A percentile compares a stretch with the other conserved stretches of the same genome.
Conservation (phyloP, 2,888 invertebrate species). For the Latrodectus elegans region DNA sequence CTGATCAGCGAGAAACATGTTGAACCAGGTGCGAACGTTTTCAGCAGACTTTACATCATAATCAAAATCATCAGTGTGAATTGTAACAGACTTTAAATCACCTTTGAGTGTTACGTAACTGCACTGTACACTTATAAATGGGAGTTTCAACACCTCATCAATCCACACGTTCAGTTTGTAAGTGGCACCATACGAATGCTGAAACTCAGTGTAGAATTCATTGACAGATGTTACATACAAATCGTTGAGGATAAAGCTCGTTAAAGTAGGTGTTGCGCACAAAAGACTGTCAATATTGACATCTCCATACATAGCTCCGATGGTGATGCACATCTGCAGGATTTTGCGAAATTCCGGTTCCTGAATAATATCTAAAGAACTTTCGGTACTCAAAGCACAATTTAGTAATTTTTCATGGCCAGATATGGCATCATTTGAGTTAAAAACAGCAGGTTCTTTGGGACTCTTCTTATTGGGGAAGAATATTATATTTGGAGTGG, state of each 20-base stretch:
- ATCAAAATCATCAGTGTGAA: slow-evolving; percentile 65
- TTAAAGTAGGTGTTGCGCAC: slow-evolving; percentile 54
- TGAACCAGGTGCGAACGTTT: slow-evolving; percentile 37
- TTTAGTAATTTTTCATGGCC: slow-evolving; percentile 59
- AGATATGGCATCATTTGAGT: slow-evolving; percentile 40
- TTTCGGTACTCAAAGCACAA: slow-evolving; percentile 51
- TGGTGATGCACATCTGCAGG: slow-evolving; percentile 60
- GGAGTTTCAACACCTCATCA: slow-evolving; percentile 46
- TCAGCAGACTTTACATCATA: slow-evolving; percentile 52
- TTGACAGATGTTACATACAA: slow-evolving; percentile 54
- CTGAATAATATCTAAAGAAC: slow-evolving; percentile 45
- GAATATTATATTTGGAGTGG: slow-evolving; percentile 61
- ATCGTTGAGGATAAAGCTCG: slow-evolving; percentile 54
- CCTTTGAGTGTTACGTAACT: slow-evolving; percentile 30
- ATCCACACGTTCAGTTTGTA: slow-evolving; percentile 55
- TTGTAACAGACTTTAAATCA: slow-evolving; percentile 45
- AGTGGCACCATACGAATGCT: slow-evolving; percentile 58
- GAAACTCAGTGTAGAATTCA: slow-evolving; percentile 62
- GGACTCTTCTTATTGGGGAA: slow-evolving; percentile 46
- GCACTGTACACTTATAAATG: slow-evolving; percentile 48
- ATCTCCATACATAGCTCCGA: slow-evolving; percentile 64
- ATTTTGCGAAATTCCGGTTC: slow-evolving; percentile 63
- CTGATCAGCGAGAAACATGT: slow-evolving; percentile 46
- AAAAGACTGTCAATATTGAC: slow-evolving; percentile 61
- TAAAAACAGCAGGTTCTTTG: slow-evolving; percentile 34